Conservation (phyloP, 2,888 invertebrate species). For the Synergus japonicus region DNA sequence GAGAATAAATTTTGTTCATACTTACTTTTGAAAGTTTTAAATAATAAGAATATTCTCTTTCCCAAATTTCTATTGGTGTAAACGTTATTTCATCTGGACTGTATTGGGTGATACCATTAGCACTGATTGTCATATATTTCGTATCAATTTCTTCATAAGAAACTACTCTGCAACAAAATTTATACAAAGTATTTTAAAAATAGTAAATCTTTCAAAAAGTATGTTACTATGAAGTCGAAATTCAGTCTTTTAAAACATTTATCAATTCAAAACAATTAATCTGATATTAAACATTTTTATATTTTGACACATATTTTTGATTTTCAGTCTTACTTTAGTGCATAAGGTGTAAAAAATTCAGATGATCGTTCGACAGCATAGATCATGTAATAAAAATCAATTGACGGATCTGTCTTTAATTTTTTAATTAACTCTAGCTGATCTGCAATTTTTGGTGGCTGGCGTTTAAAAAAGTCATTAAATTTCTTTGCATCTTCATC, state of each 20-base stretch:
- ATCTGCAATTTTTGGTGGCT: conserved; percentile 72
- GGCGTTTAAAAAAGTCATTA: not conserved
- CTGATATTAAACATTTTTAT: not conserved
- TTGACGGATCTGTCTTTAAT: conserved; percentile 80
- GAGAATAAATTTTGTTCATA: not conserved
- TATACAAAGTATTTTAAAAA: conserved; percentile 9
- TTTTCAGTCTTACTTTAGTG: conserved; percentile 81
- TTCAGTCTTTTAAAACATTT: not conserved
- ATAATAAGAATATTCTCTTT: conserved; percentile 89
- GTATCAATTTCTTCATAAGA: conserved; percentile 85
- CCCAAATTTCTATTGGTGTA: conserved; percentile 88
- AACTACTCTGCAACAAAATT: conserved; percentile 81
- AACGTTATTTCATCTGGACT: conserved; percentile 86
- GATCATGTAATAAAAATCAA: conserved; percentile 87
- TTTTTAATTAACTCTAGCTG: conserved; percentile 78
- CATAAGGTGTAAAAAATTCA: conserved; percentile 87
- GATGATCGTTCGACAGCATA: conserved; percentile 86
- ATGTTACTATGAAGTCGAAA: not conserved
- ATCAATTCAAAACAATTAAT: too few species aligned
- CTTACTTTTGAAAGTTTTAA: conserved; percentile 85
- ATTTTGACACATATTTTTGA: not conserved
- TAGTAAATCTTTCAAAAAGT: not conserved
- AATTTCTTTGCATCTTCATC: not conserved
- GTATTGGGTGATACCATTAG: conserved; percentile 89
- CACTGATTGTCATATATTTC: conserved; percentile 88